These are phyloP conservation scores for Torymus auratus DNA, from an alignment of 2,888 invertebrate genomes.

Conservation along the genomic window DNA sequence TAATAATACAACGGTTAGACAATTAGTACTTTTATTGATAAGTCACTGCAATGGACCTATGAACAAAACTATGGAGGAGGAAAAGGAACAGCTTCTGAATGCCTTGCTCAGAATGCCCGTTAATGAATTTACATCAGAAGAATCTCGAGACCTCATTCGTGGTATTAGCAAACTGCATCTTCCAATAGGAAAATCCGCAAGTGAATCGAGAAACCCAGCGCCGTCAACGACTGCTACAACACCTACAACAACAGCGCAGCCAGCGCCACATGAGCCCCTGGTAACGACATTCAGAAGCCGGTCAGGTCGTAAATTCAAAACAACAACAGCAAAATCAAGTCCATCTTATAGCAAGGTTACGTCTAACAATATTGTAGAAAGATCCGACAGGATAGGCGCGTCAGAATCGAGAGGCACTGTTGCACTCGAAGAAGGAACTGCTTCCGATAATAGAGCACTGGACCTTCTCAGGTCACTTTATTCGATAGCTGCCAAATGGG, in stretches of 20 bases:
- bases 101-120: slow-evolving; percentile 83
- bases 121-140: slow-evolving; percentile 72
- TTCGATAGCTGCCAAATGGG: slow-evolving; percentile 90
- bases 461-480: slow-evolving; percentile 90
- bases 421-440: slow-evolving; percentile 74
- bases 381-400: slow-evolving; percentile 68
- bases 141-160: slow-evolving; percentile 74
- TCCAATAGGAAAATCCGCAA: slow-evolving; percentile 64
- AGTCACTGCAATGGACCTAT: slow-evolving; percentile 86
- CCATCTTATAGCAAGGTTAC: slow-evolving; percentile 61
- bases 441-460: slow-evolving; percentile 86
- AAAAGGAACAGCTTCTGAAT: slow-evolving; percentile 83
- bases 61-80: slow-evolving; percentile 84
- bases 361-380: slow-evolving; percentile 64
- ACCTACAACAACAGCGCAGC: slow-evolving; percentile 62
- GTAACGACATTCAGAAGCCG: slow-evolving; percentile 70
- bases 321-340: slow-evolving; percentile 69
- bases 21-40: slow-evolving; percentile 86
- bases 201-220: slow-evolving; percentile 50
- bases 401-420: slow-evolving; percentile 72
- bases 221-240: slow-evolving; percentile 61
- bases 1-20: slow-evolving; percentile 85
- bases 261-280: slow-evolving; percentile 64
- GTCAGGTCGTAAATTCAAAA: slow-evolving; percentile 69
- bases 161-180: slow-evolving; percentile 68